Evolutionary conservation across 2,113 vertebrate genomes (phyloP).

Genomic region (Daphoenositta chrysoptera): DNA sequence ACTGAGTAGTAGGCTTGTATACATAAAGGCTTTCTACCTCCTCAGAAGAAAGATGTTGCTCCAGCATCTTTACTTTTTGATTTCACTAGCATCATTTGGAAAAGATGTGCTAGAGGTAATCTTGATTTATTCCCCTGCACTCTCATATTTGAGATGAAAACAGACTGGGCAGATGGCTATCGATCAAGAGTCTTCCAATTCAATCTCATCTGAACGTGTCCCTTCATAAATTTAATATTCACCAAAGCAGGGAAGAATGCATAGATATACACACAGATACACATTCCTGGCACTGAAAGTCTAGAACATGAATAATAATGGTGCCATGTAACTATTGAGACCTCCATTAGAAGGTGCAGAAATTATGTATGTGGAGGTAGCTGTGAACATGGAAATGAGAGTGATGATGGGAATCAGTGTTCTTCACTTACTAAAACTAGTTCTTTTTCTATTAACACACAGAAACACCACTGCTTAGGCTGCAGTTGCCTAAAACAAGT

Average conservation of each 20-base stretch:
- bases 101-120: background rate
- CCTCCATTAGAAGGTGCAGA: background rate
- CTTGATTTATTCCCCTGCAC: background rate
- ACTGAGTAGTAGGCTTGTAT: background rate
- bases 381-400: background rate
- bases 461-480: background rate
- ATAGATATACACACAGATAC: background rate
- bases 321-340: background rate
- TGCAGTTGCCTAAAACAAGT: background rate
- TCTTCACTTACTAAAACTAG: background rate
- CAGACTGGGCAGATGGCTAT: background rate
- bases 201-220: background rate
- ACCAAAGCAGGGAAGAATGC: accelerated
- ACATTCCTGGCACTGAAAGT: background rate
- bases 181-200: background rate
- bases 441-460: background rate
- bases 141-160: background rate
- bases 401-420: background rate
- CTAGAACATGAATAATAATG: background rate
- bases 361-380: background rate
- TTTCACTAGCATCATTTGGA: background rate
- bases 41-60: background rate
- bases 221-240: background rate
- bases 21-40: background rate
- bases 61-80: background rate